A percentile compares a stretch with the other conserved stretches of the same genome.
These are phyloP conservation scores for Cepaea nemoralis DNA, from an alignment of 1,140 invertebrate species.

Conservation along the genomic window DNA sequence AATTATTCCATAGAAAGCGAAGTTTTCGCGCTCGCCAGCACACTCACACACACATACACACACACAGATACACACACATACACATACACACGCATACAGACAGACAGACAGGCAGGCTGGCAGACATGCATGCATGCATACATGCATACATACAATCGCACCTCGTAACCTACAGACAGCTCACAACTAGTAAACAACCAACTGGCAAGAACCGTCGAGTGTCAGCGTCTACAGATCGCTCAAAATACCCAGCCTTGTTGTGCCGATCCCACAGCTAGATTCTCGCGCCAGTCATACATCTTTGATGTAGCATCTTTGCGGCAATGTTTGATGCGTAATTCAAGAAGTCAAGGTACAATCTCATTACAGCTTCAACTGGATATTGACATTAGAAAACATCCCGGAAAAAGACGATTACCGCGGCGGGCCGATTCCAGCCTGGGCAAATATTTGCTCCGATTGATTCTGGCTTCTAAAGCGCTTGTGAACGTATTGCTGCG, in stretches of 20 bases:
- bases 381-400: slow-evolving; percentile 20
- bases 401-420: slow-evolving; percentile 12
- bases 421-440: neutral
- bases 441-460: slow-evolving; percentile 5
- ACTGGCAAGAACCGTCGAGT: too few species aligned
- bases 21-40: too few species aligned
- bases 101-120: too few species aligned
- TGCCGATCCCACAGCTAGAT: neutral
- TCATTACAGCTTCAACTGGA: slow-evolving; percentile 18
- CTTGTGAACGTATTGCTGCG: slow-evolving; percentile 7
- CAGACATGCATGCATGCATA: too few species aligned
- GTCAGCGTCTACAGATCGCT: neutral
- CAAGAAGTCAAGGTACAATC: slow-evolving; percentile 20
- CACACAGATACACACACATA: too few species aligned
- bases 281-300: slow-evolving; percentile 5
- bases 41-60: too few species aligned
- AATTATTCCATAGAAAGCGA: too few species aligned
- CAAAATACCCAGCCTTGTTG: neutral
- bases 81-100: too few species aligned
- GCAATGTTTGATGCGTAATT: slow-evolving; percentile 13
- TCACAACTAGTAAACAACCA: too few species aligned
- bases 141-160: too few species aligned
- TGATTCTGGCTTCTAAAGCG: slow-evolving; percentile 11
- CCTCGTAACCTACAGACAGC: too few species aligned
- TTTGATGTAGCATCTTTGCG: slow-evolving; percentile 18